Evolutionary conservation across 2,113 vertebrate genomes (phyloP).

Genomic region (Murina feae): DNA sequence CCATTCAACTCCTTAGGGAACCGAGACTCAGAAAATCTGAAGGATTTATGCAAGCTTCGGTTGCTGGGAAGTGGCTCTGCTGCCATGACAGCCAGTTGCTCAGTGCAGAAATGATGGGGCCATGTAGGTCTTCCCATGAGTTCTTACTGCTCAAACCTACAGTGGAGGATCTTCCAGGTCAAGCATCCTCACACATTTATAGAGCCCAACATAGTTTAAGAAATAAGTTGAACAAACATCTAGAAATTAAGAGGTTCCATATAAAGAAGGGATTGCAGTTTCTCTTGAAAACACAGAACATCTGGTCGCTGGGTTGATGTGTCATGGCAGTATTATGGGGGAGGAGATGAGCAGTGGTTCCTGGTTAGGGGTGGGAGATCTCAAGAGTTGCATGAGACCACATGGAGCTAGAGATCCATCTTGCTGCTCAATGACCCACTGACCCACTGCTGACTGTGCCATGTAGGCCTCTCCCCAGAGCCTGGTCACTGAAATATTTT

Average conservation of each 20-base stretch:
- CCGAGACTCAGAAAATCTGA: not conserved
- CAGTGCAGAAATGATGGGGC: not conserved
- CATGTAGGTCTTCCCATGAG: not conserved
- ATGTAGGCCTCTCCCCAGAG: not conserved
- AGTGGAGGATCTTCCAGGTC: not conserved
- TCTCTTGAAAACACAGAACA: not conserved
- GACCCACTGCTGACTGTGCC: no score
- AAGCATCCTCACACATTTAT: not conserved
- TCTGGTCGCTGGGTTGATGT: not conserved
- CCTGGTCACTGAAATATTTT: rapidly evolving
- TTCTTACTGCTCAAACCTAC: not conserved
- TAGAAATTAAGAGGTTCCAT: not conserved
- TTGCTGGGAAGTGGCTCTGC: not conserved
- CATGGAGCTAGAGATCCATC: rapidly evolving
- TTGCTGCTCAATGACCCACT: rapidly evolving
- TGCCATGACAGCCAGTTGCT: not conserved
- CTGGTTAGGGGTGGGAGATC: rapidly evolving
- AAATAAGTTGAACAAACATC: not conserved
- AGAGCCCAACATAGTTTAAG: not conserved
- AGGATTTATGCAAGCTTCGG: not conserved
- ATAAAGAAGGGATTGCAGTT: not conserved
- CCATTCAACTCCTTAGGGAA: not conserved
- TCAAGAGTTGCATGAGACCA: not conserved
- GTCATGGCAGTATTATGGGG: not conserved
- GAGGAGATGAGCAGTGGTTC: not conserved